Percentiles rank a stretch among this genome's conserved stretches.
These are phyloP conservation scores for Polypedilum vanderplanki DNA, from an alignment of 1,140 invertebrate genomes.

Conservation along the genomic window DNA sequence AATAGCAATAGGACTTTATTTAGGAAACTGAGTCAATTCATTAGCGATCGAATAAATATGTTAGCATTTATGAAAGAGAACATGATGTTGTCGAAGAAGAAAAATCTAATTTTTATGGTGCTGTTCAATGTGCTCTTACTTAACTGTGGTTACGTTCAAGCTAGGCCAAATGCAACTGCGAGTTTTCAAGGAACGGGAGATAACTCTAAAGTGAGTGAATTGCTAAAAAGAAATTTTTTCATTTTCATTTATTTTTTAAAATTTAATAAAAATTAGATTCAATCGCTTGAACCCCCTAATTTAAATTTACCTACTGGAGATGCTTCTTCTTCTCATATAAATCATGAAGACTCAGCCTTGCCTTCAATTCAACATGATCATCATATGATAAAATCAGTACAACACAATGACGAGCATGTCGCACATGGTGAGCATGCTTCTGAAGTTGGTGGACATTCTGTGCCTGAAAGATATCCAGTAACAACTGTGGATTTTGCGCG, in stretches of 20 bases:
- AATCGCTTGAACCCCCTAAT: background rate
- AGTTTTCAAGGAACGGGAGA: background rate
- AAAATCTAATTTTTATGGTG: background rate
- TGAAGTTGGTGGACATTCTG: conserved; percentile 30
- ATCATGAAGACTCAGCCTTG: conserved; percentile 11
- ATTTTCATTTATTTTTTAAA: too few species aligned
- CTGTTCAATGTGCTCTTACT: conserved; percentile 25
- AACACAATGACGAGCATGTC: background rate
- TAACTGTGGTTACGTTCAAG: conserved; percentile 10
- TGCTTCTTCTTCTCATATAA: background rate
- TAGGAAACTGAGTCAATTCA: conserved; percentile 4
- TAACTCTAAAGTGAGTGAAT: background rate
- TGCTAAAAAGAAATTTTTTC: background rate
- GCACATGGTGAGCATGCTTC: background rate
- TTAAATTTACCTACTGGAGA: background rate
- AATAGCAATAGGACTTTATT: conserved; percentile 8
- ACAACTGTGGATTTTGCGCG: conserved; percentile 76
- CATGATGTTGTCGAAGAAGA: conserved; percentile 22
- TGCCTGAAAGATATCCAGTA: conserved; percentile 59
- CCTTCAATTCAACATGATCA: conserved; percentile 14
- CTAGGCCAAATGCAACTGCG: conserved; percentile 24
- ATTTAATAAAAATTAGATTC: background rate
- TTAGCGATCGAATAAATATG: conserved; percentile 1
- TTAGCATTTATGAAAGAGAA: conserved; percentile 17
- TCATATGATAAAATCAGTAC: background rate